These are phyloP conservation scores for Poeciliopsis gracilis DNA, from an alignment of 2,797 vertebrate genomes.

Conservation along the genomic window DNA sequence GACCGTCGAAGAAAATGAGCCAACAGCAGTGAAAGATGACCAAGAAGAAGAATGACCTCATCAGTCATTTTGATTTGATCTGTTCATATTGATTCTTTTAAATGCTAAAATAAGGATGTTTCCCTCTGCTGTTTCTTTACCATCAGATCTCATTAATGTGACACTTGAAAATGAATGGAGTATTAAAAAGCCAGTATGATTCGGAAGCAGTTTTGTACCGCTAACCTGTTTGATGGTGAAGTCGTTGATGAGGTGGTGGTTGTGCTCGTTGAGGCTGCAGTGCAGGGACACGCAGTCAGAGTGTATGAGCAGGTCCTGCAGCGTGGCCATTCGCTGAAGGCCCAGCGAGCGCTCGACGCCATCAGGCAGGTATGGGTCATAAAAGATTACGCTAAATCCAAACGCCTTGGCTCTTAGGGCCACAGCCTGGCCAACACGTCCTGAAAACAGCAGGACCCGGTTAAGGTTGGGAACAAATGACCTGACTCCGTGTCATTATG, in stretches of 20 bases:
- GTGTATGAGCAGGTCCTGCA: conserved; percentile 91
- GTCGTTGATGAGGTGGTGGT: conserved; percentile 94
- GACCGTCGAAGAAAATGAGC: neutral
- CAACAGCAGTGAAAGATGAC: neutral
- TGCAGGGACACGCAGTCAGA: conserved; percentile 92
- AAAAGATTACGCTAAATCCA: conserved; percentile 90
- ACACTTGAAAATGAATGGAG: neutral
- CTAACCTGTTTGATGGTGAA: conserved; percentile 93
- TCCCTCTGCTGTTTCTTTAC: neutral
- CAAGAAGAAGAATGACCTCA: neutral
- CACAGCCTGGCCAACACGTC: conserved; percentile 91
- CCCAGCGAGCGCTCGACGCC: conserved; percentile 91
- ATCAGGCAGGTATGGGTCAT: conserved; percentile 90
- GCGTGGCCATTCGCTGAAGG: conserved; percentile 88
- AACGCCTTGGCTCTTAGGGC: conserved; percentile 90
- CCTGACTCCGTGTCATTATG: neutral
- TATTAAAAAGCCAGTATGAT: neutral
- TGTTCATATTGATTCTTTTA: neutral
- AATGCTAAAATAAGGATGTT: neutral
- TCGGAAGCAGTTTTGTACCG: neutral
- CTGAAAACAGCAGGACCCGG: conserved; percentile 59
- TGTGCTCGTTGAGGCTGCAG: conserved; percentile 93
- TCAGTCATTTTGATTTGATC: neutral
- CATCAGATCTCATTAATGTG: neutral
- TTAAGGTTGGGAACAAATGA: neutral